These are phyloP conservation scores for Thalassoma bifasciatum DNA, from an alignment of 2,113 vertebrate species.

Conservation along the genomic window DNA sequence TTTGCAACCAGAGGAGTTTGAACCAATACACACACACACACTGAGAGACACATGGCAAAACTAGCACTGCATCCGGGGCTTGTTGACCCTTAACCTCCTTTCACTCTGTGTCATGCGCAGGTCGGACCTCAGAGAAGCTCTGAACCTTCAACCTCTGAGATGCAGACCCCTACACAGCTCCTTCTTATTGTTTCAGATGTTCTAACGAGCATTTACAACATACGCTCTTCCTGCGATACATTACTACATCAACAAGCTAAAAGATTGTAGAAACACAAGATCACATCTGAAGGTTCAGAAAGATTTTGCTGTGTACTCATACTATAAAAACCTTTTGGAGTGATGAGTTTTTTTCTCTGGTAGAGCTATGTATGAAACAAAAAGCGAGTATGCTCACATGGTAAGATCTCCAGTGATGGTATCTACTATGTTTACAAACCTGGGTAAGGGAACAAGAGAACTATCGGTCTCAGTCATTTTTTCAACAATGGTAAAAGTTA, in stretches of 20 bases:
- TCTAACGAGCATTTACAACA: constrained; percentile 19
- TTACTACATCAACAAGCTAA: neutral
- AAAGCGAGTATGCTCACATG: too few relatives aligned
- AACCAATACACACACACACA: constrained; percentile 18
- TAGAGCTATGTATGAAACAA: too few relatives aligned
- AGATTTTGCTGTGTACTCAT: too few relatives aligned
- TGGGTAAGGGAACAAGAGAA: too few relatives aligned
- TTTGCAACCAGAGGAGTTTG: constrained; percentile 31
- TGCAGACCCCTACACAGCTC: neutral
- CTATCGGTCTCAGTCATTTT: too few relatives aligned
- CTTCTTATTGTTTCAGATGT: neutral
- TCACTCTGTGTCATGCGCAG: constrained; percentile 62
- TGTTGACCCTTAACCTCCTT: constrained; percentile 51
- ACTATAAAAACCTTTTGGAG: too few relatives aligned
- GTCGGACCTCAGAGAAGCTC: constrained; percentile 30
- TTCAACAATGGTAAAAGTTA: too few relatives aligned
- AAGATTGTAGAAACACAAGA: neutral
- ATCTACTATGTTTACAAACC: too few relatives aligned
- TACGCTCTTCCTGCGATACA: too few relatives aligned
- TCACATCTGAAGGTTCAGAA: neutral
- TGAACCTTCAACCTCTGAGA: constrained; percentile 8
- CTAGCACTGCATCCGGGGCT: constrained; percentile 50
- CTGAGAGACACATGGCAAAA: constrained; percentile 1
- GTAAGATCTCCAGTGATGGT: too few relatives aligned
- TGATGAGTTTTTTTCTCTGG: too few relatives aligned